Conservation (phyloP, 2,888 invertebrate genomes). For the Iphiclides podalirius region DNA sequence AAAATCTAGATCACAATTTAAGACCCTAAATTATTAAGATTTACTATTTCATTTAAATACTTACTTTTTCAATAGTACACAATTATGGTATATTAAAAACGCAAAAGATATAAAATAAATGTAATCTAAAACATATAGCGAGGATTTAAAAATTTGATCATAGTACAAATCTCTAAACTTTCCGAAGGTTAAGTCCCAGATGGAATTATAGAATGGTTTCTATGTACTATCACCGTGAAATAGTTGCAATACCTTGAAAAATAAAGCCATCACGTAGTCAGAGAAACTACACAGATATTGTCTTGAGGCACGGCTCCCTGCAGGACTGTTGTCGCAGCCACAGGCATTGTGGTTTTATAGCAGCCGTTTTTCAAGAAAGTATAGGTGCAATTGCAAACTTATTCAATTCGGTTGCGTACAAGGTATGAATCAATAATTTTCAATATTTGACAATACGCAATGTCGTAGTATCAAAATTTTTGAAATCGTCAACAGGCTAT, state of each 20-base stretch:
- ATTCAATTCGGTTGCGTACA: conserved; percentile 59
- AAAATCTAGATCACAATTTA: not conserved
- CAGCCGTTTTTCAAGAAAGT: conserved; percentile 53
- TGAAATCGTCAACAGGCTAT: not conserved
- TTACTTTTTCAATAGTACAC: too few relatives aligned
- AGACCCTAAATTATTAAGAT: not conserved
- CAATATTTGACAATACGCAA: conserved; percentile 64
- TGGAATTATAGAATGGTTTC: too few relatives aligned
- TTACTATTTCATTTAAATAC: too few relatives aligned
- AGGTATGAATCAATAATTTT: conserved; percentile 76
- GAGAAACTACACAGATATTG: conserved; percentile 28
- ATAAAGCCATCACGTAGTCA: conserved; percentile 53
- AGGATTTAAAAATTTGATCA: too few relatives aligned
- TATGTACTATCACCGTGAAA: too few relatives aligned
- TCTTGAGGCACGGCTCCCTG: conserved; percentile 46
- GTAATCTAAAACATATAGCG: too few relatives aligned
- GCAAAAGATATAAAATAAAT: too few relatives aligned
- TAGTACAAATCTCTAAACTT: too few relatives aligned
- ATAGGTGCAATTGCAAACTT: conserved; percentile 65
- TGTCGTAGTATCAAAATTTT: conserved; percentile 6
- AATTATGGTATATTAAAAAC: too few relatives aligned
- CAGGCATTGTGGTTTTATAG: conserved; percentile 67
- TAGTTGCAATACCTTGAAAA: conserved; percentile 56
- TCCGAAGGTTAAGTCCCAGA: too few relatives aligned
- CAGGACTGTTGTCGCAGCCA: conserved; percentile 52